Evolutionary conservation across 1,140 invertebrate genomes (phyloP), one percentile per base, ranked within the genome.

Genomic region (Lucilia sericata): DNA sequence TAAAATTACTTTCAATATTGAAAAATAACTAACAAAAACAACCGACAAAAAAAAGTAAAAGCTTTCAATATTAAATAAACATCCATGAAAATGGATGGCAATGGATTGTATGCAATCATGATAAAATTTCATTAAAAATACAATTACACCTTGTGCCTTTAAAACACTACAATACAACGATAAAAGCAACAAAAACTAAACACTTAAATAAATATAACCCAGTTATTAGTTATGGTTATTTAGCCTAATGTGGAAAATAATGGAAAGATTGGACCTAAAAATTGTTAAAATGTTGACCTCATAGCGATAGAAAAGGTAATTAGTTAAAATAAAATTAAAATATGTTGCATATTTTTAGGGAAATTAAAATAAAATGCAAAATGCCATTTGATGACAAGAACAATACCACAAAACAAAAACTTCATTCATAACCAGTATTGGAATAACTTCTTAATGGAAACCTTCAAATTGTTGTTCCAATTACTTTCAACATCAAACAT

Each of bases 51-150:
- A 21, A 70, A 1, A 10, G 3, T 70, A 70, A 70, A 70, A 70
- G 65, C n/a, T 21, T 70, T 70, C 19, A 21, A 70, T 21, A 70
- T 70, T 70, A 70, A 70, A 70, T 70, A 70, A 25, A 70, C 65
- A 70, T 21, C 9, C 10, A 21, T 70, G 19, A 21, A 5, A 19
- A 9, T n/a, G 14, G 55, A 60, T 42, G 42, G 25, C 1, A 65
- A 49, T 60, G 55, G 19, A 10, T n/a, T 21, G 21, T 70, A 70
- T 70, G 65, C 65, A 70, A 70, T 70, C 65, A 25, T 70, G 65
- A 70, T 70, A 80, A 80, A 80, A 80, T 49, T 80, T 80, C 76
- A 80, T 80, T 80, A 80, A 80, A 80, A 80, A 21, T 80, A 80
- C 76, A 80, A 80, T 49, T 80, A 80, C 76, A 80, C 76, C 47